These are phyloP conservation scores for Bos indicus DNA, from an alignment of 2,113 vertebrate genomes.

Conservation along the genomic window DNA sequence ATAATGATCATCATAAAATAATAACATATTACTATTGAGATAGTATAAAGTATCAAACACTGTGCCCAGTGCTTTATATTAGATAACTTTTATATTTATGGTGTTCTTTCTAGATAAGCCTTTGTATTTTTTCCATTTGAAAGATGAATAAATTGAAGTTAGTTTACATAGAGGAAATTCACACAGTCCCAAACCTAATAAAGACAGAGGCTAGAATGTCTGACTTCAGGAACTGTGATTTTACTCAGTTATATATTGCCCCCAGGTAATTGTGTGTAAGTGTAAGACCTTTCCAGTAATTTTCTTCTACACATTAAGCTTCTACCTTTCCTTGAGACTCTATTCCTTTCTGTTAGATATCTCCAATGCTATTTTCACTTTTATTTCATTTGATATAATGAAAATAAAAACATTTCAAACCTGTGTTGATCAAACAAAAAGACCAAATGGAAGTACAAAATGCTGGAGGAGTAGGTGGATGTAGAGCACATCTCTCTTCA, in stretches of 20 bases:
- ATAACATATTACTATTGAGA: not conserved
- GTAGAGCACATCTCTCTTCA: too few species aligned
- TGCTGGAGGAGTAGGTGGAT: too few species aligned
- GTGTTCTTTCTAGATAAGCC: not conserved
- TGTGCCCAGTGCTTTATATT: not conserved
- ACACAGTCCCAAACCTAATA: not conserved
- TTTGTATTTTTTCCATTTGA: not conserved
- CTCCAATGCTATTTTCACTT: not conserved
- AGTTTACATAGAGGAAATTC: not conserved
- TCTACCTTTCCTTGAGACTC: not conserved
- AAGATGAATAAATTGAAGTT: not conserved
- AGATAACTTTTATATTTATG: not conserved
- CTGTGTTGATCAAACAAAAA: not conserved
- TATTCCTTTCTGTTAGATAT: not conserved
- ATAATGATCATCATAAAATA: not conserved
- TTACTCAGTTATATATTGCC: not conserved
- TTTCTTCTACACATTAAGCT: not conserved
- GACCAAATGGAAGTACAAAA: not conserved
- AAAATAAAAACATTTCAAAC: not conserved
- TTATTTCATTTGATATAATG: not conserved
- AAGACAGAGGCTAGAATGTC: rapidly evolving
- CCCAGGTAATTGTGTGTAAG: not conserved
- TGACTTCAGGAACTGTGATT: rapidly evolving
- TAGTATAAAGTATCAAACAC: not conserved
- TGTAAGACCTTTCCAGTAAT: not conserved